Percentiles rank a stretch among this genome's conserved stretches.
phyloP scores from a whole-genome alignment of 2,113 vertebrate species.

The Choloepus hoffmanni region DNA sequence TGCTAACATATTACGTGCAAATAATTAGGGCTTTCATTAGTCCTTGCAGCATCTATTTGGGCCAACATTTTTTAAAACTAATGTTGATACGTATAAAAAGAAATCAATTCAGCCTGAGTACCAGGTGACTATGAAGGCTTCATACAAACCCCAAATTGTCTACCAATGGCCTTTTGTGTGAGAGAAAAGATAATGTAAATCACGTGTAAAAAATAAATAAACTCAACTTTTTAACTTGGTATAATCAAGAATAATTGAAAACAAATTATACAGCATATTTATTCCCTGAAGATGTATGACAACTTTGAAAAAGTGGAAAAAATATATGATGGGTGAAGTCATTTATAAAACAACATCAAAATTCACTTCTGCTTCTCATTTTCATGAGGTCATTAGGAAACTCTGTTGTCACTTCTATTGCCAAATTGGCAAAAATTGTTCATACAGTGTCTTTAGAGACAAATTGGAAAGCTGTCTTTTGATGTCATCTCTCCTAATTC shows the following conservation, averaged over 20 bases:
- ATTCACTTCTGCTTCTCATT: background rate
- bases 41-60: background rate
- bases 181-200: too few species aligned
- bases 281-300: background rate
- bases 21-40: conserved; percentile 10
- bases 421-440: background rate
- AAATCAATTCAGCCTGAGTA: background rate
- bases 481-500: conserved; percentile 59
- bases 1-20: background rate
- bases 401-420: background rate
- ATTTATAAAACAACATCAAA: conserved; percentile 48
- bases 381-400: conserved; percentile 44
- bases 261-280: background rate
- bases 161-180: too few species aligned
- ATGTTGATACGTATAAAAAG: background rate
- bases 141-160: too few species aligned
- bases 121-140: too few species aligned
- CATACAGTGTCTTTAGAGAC: background rate
- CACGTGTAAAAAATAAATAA: background rate
- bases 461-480: conserved; percentile 41
- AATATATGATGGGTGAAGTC: background rate
- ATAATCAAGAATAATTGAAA: conserved; percentile 41
- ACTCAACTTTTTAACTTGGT: conserved; percentile 6
- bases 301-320: background rate
- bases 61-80: background rate